Percentiles rank a stretch among this genome's conserved stretches.
Evolutionary conservation across 2,888 invertebrate genomes (phyloP).

Genomic region (Archips xylosteana): DNA sequence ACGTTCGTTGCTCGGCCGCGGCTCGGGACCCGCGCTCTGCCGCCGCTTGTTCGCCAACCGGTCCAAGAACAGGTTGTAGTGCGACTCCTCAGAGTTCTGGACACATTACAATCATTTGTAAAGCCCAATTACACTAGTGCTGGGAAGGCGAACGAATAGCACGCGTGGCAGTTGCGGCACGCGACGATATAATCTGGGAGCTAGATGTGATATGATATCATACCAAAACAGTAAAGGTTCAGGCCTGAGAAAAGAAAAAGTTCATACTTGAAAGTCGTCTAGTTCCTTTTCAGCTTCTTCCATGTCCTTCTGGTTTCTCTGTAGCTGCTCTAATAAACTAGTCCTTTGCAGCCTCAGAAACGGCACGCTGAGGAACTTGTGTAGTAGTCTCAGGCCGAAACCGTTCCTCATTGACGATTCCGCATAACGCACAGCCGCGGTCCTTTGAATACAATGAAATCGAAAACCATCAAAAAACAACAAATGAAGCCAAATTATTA

Average conservation of each 20-base stretch:
- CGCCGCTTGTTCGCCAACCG: slow-evolving; percentile 90
- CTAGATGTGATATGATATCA: no score
- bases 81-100: slow-evolving; percentile 89
- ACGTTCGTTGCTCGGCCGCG: slow-evolving; percentile 65
- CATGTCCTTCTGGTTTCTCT: slow-evolving; percentile 93
- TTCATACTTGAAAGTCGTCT: slow-evolving; percentile 89
- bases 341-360: slow-evolving; percentile 96
- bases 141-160: no score
- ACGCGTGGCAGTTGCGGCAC: no score
- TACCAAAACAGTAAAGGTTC: no score
- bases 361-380: slow-evolving; percentile 98
- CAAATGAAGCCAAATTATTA: not conserved
- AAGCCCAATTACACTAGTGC: no score
- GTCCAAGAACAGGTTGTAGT: slow-evolving; percentile 91
- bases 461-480: not conserved
- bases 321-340: slow-evolving; percentile 92
- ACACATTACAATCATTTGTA: no score
- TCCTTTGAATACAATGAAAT: slow-evolving; percentile 59
- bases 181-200: no score
- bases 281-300: slow-evolving; percentile 90
- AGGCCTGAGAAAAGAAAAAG: not conserved
- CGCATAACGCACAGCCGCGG: slow-evolving; percentile 92
- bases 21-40: slow-evolving; percentile 87
- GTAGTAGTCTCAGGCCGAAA: slow-evolving; percentile 95
- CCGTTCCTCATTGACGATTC: slow-evolving; percentile 98